phyloP scores from a whole-genome alignment of 2,888 invertebrate species.

The Drosophila borealis region DNA sequence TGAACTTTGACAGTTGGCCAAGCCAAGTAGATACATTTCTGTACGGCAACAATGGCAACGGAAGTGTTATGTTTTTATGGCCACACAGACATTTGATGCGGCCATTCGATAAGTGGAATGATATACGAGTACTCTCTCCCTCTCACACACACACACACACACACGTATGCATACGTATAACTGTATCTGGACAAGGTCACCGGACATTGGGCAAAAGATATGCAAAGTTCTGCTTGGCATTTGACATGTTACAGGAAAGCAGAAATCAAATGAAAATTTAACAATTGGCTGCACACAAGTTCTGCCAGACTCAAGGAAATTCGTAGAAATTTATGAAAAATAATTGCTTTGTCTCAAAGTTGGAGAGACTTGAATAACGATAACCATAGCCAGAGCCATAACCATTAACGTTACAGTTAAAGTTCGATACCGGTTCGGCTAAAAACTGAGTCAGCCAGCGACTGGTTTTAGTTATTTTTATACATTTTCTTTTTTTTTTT shows the following conservation, averaged over 20 bases:
- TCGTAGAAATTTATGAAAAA: background rate
- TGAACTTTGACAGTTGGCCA: constrained; percentile 47
- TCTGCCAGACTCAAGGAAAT: constrained; percentile 11
- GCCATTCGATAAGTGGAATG: constrained; percentile 67
- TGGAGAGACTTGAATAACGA: constrained; percentile 4
- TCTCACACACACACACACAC: background rate
- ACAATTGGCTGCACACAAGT: constrained; percentile 47
- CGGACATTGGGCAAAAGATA: constrained; percentile 44
- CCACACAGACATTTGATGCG: constrained; percentile 52
- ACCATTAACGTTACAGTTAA: constrained; percentile 26
- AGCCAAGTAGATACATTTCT: constrained; percentile 21
- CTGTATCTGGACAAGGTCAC: constrained; percentile 53
- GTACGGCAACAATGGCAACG: constrained; percentile 37
- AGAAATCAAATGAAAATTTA: constrained; percentile 57
- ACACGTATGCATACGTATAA: background rate
- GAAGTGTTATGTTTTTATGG: constrained; percentile 69
- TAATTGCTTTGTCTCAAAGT: constrained; percentile 2
- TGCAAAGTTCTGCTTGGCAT: constrained; percentile 47
- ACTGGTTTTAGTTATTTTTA: constrained; percentile 22
- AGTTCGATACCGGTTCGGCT: constrained; percentile 28
- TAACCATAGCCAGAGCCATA: background rate
- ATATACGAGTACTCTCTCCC: constrained; percentile 48
- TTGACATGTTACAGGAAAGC: constrained; percentile 56
- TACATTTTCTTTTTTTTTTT: constrained; percentile 21
- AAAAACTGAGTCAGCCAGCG: constrained; percentile 28